phyloP scores from a whole-genome alignment of 1,140 invertebrate species.

The Dendroctonus ponderosae region DNA sequence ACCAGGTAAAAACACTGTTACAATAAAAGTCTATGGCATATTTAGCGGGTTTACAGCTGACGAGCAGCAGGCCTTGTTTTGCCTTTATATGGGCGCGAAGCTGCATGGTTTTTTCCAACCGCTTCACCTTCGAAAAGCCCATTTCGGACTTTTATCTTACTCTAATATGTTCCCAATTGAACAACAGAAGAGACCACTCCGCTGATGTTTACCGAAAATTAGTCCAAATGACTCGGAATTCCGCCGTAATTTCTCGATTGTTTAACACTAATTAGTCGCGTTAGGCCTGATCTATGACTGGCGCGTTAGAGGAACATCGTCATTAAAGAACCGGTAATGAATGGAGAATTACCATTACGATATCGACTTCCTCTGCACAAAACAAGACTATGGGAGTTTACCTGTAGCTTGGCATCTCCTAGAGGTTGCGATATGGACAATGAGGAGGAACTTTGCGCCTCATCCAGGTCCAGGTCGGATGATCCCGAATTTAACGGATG shows the following conservation, averaged over 20 bases:
- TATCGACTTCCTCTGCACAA: too few relatives aligned
- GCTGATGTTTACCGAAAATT: too few relatives aligned
- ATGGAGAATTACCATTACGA: too few relatives aligned
- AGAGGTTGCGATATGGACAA: constrained; percentile 47
- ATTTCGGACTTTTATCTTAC: not conserved
- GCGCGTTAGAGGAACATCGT: too few relatives aligned
- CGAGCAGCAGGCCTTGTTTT: constrained; percentile 5
- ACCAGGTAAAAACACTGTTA: not conserved
- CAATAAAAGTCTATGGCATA: not conserved
- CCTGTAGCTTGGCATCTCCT: constrained; percentile 46
- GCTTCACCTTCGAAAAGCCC: constrained; percentile 2
- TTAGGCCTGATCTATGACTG: too few relatives aligned
- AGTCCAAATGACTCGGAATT: too few relatives aligned
- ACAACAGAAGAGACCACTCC: too few relatives aligned
- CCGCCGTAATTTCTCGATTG: too few relatives aligned
- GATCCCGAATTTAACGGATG: constrained; percentile 54
- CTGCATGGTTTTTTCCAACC: constrained; percentile 1
- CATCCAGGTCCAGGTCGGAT: constrained; percentile 49
- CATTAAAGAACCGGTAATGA: too few relatives aligned
- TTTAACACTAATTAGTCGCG: too few relatives aligned
- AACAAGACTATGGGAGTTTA: constrained; percentile 21
- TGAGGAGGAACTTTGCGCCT: constrained; percentile 49
- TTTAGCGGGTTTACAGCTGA: constrained; percentile 4
- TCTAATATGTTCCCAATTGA: too few relatives aligned
- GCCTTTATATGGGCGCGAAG: constrained; percentile 5